These are phyloP conservation scores for Prunella fulvescens DNA, from an alignment of 2,113 vertebrate genomes.

Conservation along the genomic window DNA sequence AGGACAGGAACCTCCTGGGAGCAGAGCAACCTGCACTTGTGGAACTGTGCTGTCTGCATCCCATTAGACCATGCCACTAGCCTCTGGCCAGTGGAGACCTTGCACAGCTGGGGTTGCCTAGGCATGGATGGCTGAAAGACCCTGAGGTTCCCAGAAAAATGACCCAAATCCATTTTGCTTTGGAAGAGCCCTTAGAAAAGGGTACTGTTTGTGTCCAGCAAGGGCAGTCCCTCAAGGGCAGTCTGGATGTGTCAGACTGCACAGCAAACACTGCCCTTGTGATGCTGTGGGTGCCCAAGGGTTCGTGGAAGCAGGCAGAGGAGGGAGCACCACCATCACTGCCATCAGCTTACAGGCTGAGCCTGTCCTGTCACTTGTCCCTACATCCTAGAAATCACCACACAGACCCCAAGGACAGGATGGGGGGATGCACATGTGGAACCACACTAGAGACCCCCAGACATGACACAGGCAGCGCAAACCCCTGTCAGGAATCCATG, in stretches of 20 bases:
- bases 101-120: neutral
- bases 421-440: too few relatives aligned
- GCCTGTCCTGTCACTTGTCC: fast-evolving
- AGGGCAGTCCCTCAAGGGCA: neutral
- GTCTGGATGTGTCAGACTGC: neutral
- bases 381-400: fast-evolving
- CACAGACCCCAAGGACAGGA: fast-evolving
- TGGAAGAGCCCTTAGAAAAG: neutral
- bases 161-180: neutral
- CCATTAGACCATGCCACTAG: too few relatives aligned
- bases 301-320: fast-evolving
- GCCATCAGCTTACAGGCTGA: neutral
- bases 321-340: fast-evolving
- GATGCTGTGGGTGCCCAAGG: fast-evolving
- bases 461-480: fast-evolving
- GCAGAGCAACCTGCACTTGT: fast-evolving
- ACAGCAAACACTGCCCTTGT: fast-evolving
- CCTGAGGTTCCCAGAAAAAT: neutral
- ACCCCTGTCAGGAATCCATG: neutral
- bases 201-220: neutral
- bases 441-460: neutral
- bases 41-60: neutral
- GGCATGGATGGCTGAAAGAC: neutral
- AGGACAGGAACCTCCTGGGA: fast-evolving
- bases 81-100: neutral